Evolutionary conservation across 2,113 vertebrate species (phyloP).

Genomic region (Bos taurus): ARS-UCD2.0 NC_037347.1:57540501-57541000

Average conservation of each 20-base stretch:
- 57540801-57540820: background rate
- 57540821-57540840: background rate
- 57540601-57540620: background rate
- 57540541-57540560: background rate
- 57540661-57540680: background rate
- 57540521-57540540: background rate
- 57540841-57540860: background rate
- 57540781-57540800: background rate
- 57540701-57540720: background rate
- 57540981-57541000: background rate
- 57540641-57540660: background rate
- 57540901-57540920: no score
- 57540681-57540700: background rate
- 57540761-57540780: background rate
- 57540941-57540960: background rate
- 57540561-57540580: background rate
- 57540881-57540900: background rate
- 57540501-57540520: background rate
- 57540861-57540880: background rate
- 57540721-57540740: background rate
- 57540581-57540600: background rate
- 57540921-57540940: background rate
- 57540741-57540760: fast-evolving
- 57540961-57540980: background rate
- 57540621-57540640: background rate